A percentile compares a stretch with the other conserved stretches of the same genome.
Conservation (phyloP, 1,140 invertebrate species). For the Halotydeus destructor region DNA sequence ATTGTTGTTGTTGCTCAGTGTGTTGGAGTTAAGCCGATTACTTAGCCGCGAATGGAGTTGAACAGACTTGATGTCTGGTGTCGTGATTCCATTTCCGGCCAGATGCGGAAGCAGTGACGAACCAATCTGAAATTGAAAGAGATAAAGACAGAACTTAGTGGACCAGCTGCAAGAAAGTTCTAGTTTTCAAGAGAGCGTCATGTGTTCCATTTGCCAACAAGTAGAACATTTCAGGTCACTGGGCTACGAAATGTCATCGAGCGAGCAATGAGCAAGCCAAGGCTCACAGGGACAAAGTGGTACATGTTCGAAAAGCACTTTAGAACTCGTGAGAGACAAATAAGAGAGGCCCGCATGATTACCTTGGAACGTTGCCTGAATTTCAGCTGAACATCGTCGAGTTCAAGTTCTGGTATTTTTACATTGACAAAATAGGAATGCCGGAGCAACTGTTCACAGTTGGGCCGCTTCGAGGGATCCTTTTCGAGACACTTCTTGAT, state of each 20-base stretch:
- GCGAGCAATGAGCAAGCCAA: too few relatives aligned
- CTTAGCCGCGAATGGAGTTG: constrained; percentile 1
- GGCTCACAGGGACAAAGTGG: too few relatives aligned
- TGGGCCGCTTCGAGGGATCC: constrained; percentile 71
- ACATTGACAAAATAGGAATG: constrained; percentile 52
- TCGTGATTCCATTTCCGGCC: background rate
- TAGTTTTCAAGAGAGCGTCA: too few relatives aligned
- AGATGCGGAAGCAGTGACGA: constrained; percentile 5
- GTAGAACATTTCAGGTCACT: background rate
- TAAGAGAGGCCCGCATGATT: background rate
- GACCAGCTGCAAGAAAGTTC: too few relatives aligned
- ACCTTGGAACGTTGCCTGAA: constrained; percentile 5
- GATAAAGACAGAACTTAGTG: too few relatives aligned
- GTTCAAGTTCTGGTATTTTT: constrained; percentile 13
- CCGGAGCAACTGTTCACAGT: constrained; percentile 61
- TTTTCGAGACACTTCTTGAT: constrained; percentile 75
- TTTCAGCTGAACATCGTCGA: constrained; percentile 1
- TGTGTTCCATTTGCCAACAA: too few relatives aligned
- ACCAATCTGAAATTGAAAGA: too few relatives aligned
- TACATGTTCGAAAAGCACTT: too few relatives aligned
- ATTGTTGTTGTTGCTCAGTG: background rate
- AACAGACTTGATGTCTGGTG: constrained; percentile 1
- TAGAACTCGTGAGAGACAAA: too few relatives aligned
- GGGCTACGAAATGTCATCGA: background rate
- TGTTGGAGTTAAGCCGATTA: background rate